phyloP scores from a whole-genome alignment of 2,113 vertebrate genomes.

The Bambusicola thoracicus region DNA sequence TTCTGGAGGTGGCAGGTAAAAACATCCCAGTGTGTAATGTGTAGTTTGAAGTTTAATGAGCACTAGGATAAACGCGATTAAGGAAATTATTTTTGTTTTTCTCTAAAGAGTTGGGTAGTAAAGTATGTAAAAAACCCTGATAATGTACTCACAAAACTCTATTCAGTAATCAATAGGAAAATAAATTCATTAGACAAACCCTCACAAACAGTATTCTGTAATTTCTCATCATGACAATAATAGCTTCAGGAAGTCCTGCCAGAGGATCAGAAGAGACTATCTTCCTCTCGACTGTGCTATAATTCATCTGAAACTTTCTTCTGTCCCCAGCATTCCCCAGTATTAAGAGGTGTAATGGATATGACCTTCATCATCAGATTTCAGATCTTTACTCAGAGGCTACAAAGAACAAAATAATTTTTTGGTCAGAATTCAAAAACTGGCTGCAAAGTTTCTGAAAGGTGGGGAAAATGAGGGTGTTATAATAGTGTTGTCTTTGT shows the following conservation, averaged over 20 bases:
- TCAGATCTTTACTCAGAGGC: background rate
- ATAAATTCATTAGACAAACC: background rate
- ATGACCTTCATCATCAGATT: background rate
- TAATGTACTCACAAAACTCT: background rate
- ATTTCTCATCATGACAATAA: background rate
- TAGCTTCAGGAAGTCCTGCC: background rate
- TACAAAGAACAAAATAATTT: background rate
- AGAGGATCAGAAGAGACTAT: background rate
- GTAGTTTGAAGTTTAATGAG: background rate
- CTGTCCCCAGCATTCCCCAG: accelerated
- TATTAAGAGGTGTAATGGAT: background rate
- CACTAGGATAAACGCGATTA: background rate
- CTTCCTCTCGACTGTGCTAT: background rate
- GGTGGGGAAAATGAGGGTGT: background rate
- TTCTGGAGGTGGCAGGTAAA: background rate
- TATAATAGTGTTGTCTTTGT: background rate
- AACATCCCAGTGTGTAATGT: background rate
- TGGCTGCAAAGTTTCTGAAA: background rate
- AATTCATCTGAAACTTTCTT: background rate
- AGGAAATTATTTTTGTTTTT: background rate
- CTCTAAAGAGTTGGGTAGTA: background rate
- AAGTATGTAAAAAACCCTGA: background rate
- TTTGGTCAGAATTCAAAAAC: background rate
- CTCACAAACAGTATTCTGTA: background rate
- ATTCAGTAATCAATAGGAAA: background rate